Evolutionary conservation across 2,113 vertebrate genomes (phyloP), one percentile per base, ranked within the genome.

Genomic region (Daphoenositta chrysoptera): DNA sequence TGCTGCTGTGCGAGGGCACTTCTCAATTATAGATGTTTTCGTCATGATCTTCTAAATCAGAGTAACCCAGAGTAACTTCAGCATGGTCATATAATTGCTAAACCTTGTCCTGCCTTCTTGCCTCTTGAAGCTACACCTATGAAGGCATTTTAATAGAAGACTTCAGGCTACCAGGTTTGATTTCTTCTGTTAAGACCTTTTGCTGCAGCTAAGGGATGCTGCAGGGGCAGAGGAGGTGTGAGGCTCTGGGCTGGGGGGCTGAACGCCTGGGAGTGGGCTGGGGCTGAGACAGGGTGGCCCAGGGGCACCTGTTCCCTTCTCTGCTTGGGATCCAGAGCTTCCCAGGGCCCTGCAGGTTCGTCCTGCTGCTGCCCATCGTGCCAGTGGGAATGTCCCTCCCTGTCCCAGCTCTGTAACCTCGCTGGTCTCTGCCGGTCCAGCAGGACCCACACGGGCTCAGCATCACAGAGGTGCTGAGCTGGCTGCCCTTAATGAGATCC

Each of bases 361-460:
- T 51, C 10, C 1, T 48, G 33, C 69, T 37, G 9, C 64, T n/a
- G 9, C 58, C 48, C 35, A 0, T 57, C 28, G 50, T 51, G 27
- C 40, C 48, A 40, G 16, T 26, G 8, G 20, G 31, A 51, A 2
- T 20, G 44, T 23, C 56, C 35, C 54, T 61, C 23, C 69, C 31
- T 26, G 2, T 20, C n/a, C 27, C n/a, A 2, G 37, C 54, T 82
- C 22, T 53, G 35, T 16, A n/a, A 1, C 73, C 53, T 30, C 28
- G 4, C 10, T 63, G 71, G 20, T 48, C 31, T 58, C 39, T 81
- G 54, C n/a, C 22, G 5, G 16, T 30, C 53, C 76, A 48, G 57
- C 27, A 40, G 71, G 24, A 33, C n/a, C 1, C 0, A 11, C 35
- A 2, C 3, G 31, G 45, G 5, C 31, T 33, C 6, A 0, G 4